A percentile compares a stretch with the other conserved stretches of the same genome.
phyloP scores from a whole-genome alignment of 2,797 vertebrate genomes.

The Chromobotia macracanthus region DNA sequence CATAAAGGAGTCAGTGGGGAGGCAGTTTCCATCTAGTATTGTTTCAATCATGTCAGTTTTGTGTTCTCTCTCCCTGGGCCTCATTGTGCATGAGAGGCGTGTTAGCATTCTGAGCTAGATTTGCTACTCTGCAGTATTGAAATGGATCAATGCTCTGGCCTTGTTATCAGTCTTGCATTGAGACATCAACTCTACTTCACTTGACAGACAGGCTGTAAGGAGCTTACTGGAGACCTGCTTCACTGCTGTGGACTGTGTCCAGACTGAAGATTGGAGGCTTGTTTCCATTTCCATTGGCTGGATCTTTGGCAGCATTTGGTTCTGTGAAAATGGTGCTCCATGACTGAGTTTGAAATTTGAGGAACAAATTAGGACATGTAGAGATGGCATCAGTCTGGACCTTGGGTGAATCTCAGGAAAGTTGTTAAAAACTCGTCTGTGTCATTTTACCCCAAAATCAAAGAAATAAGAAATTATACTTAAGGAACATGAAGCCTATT shows the following conservation, averaged over 20 bases:
- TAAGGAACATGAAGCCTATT: no score
- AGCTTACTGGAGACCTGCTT: conserved; percentile 54
- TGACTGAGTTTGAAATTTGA: conserved; percentile 11
- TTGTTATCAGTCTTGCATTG: conserved; percentile 52
- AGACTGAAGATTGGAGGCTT: conserved; percentile 37
- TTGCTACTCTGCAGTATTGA: conserved; percentile 32
- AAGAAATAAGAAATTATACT: not conserved
- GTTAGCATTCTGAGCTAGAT: not conserved
- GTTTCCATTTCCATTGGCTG: conserved; percentile 30
- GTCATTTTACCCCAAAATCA: not conserved
- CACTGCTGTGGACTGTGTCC: conserved; percentile 25
- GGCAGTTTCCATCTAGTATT: not conserved
- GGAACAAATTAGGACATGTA: conserved; percentile 1
- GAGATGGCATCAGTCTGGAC: conserved; percentile 4
- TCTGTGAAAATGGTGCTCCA: conserved; percentile 27
- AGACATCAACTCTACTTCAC: conserved; percentile 59
- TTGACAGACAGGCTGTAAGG: conserved; percentile 59
- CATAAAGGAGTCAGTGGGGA: not conserved
- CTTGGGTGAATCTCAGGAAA: conserved; percentile 19
- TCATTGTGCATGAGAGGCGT: conserved; percentile 8
- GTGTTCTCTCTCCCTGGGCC: not conserved
- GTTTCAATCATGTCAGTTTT: not conserved
- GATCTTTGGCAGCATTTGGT: conserved; percentile 9
- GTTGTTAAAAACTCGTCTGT: not conserved
- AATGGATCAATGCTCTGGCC: conserved; percentile 49